Conservation (phyloP, 1,140 invertebrate genomes). For the Eriosoma lanigerum region DNA sequence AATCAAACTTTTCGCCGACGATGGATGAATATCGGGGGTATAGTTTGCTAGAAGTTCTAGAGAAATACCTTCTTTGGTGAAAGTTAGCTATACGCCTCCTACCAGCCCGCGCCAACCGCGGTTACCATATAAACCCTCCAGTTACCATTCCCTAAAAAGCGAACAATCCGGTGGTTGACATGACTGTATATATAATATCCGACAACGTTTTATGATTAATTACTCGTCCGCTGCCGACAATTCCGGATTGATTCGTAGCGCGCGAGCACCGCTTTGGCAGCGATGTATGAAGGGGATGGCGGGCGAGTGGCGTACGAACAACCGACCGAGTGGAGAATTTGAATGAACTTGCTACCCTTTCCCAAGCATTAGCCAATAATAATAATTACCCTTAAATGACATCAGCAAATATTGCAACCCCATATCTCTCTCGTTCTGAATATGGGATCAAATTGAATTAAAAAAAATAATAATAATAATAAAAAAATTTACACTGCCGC, state of each 20-base stretch:
- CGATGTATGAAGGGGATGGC: background rate
- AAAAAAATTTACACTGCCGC: conserved; percentile 32
- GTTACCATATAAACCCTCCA: conserved; percentile 10
- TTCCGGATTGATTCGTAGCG: conserved; percentile 44
- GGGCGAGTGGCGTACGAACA: background rate
- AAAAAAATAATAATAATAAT: background rate
- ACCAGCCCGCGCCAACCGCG: background rate
- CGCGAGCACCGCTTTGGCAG: conserved; percentile 19
- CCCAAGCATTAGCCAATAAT: conserved; percentile 51
- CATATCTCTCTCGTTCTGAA: conserved; percentile 31
- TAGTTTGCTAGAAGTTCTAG: conserved; percentile 26
- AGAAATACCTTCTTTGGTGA: conserved; percentile 38
- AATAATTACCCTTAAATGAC: conserved; percentile 52
- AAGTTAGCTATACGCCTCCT: conserved; percentile 27
- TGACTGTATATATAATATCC: conserved; percentile 50
- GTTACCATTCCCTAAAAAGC: conserved; percentile 36
- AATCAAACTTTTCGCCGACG: conserved; percentile 15
- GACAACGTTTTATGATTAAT: conserved; percentile 51
- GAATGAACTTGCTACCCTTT: conserved; percentile 52
- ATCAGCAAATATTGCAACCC: conserved; percentile 51
- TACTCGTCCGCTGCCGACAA: conserved; percentile 46
- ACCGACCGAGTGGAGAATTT: conserved; percentile 50
- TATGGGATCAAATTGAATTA: conserved; percentile 46
- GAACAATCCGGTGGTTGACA: conserved; percentile 50
- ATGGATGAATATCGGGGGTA: background rate